A percentile compares a stretch with the other conserved stretches of the same genome.
These are phyloP conservation scores for Syngnathus rostellatus DNA, from an alignment of 2,797 vertebrate species.

Conservation along the genomic window DNA sequence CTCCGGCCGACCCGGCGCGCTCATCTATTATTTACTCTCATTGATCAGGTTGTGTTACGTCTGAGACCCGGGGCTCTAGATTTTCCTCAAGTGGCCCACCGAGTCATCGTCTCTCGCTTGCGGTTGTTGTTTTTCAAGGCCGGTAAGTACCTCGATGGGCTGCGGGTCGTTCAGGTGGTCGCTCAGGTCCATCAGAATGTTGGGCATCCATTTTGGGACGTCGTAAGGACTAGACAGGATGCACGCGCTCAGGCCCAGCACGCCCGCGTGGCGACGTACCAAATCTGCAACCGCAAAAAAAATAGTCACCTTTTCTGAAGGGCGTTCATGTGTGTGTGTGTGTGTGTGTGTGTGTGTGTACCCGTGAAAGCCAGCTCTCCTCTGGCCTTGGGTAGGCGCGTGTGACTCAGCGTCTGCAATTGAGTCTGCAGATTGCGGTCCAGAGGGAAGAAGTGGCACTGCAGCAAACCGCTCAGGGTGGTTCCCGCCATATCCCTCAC, in stretches of 20 bases:
- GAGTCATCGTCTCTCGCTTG: constrained; percentile 55
- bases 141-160: constrained; percentile 83
- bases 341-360: constrained; percentile 32
- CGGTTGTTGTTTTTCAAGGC: constrained; percentile 8
- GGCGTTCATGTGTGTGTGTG: neutral
- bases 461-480: constrained; percentile 89
- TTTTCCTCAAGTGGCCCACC: constrained; percentile 66
- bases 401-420: constrained; percentile 96
- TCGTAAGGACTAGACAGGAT: constrained; percentile 96
- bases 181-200: constrained; percentile 96
- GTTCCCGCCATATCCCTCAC: constrained; percentile 97
- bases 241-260: constrained; percentile 91
- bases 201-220: constrained; percentile 97
- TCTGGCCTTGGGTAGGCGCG: constrained; percentile 83
- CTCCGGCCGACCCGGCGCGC: constrained; percentile 26
- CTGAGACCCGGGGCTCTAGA: constrained; percentile 54
- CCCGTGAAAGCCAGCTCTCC: constrained; percentile 76
- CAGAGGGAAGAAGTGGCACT: constrained; percentile 92
- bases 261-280: constrained; percentile 89
- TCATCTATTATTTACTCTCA: constrained; percentile 45
- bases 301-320: neutral
- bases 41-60: constrained; percentile 47
- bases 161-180: constrained; percentile 94
- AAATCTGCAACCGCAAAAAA: constrained; percentile 67
- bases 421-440: constrained; percentile 87